Evolutionary conservation across 2,113 vertebrate genomes (phyloP).

Genomic region (Hippocampus guttulatus): DNA sequence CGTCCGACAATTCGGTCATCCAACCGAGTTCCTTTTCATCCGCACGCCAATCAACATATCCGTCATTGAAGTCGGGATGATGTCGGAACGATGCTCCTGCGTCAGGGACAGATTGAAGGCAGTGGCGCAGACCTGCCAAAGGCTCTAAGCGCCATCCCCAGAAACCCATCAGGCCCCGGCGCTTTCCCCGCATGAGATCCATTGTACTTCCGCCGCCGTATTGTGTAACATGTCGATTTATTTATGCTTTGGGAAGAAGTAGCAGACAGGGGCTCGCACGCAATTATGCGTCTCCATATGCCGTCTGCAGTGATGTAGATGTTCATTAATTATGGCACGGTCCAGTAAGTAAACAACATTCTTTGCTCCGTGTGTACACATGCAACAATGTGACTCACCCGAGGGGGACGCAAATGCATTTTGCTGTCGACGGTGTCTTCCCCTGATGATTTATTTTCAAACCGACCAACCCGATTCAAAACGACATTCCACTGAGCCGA

Average conservation of each 20-base stretch:
- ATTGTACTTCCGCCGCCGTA: neutral
- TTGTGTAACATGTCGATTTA: neutral
- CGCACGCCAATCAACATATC: too few relatives aligned
- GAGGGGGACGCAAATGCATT: conserved; percentile 25
- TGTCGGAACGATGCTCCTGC: too few relatives aligned
- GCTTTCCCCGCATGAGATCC: too few relatives aligned
- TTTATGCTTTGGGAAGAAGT: neutral
- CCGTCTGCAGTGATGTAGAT: conserved; percentile 14
- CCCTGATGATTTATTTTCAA: conserved; percentile 35
- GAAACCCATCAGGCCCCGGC: too few relatives aligned
- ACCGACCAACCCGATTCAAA: conserved; percentile 24
- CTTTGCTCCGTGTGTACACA: conserved; percentile 11
- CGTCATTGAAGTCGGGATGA: too few relatives aligned
- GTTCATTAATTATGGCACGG: conserved; percentile 15
- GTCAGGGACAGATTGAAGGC: too few relatives aligned
- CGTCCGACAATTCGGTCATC: too few relatives aligned
- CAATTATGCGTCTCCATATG: conserved; percentile 15
- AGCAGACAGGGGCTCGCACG: neutral
- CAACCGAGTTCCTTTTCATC: too few relatives aligned
- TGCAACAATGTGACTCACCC: conserved; percentile 29
- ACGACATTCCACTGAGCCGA: conserved; percentile 9
- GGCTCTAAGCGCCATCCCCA: too few relatives aligned
- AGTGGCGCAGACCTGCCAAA: too few relatives aligned
- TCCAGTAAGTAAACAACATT: conserved; percentile 15
- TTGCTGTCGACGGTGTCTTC: conserved; percentile 17